Evolutionary conservation across 2,797 vertebrate species (phyloP).

Genomic region (Pithecia hirsuta): DNA sequence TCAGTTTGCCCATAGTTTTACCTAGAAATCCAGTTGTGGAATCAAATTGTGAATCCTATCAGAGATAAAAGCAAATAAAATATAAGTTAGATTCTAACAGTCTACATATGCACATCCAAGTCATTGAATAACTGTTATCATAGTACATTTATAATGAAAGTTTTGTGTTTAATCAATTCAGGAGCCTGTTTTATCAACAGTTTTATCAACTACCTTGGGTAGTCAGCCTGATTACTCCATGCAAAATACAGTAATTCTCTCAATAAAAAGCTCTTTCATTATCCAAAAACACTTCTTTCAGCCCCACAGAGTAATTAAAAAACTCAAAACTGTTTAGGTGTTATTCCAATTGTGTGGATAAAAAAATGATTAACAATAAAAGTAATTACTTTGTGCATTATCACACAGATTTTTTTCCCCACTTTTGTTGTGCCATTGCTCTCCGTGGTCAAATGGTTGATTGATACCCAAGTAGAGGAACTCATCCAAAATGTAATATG

Average conservation of each 20-base stretch:
- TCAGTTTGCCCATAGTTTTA: slow-evolving; percentile 94
- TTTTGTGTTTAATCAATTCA: slow-evolving; percentile 51
- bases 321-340: background rate
- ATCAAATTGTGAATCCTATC: slow-evolving; percentile 95
- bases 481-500: slow-evolving; percentile 24
- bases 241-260: slow-evolving; percentile 47
- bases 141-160: slow-evolving; percentile 34
- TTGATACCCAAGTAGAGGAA: background rate
- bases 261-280: slow-evolving; percentile 49
- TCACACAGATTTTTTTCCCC: background rate
- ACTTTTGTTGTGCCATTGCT: background rate
- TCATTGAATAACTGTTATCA: background rate
- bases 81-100: background rate
- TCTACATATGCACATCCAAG: background rate
- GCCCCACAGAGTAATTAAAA: background rate
- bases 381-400: background rate
- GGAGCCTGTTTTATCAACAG: background rate
- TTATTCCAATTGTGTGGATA: slow-evolving; percentile 17
- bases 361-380: slow-evolving; percentile 20
- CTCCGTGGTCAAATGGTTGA: background rate
- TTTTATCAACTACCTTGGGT: background rate
- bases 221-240: slow-evolving; percentile 36
- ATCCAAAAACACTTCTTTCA: slow-evolving; percentile 38
- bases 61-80: slow-evolving; percentile 28
- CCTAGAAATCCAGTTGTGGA: slow-evolving; percentile 95